Percentiles rank a stretch among this genome's conserved stretches.
Conservation (phyloP, 2,797 vertebrate species). For the Morelia viridis region DNA sequence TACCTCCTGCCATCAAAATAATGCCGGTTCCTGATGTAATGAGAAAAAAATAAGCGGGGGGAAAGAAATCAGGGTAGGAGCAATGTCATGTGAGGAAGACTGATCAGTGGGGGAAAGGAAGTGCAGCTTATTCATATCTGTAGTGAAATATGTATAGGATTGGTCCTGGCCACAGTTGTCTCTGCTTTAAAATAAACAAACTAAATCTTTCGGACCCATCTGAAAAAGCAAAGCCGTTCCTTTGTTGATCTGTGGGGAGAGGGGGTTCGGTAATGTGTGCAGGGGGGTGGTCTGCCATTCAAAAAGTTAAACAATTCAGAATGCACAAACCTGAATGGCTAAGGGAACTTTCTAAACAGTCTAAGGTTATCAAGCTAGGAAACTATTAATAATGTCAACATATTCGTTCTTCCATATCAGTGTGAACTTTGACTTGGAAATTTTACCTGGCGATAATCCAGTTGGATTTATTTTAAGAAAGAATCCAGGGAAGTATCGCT, state of each 20-base stretch:
- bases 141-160: no score
- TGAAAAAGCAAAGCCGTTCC: no score
- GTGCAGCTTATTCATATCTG: no score
- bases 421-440: background rate
- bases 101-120: no score
- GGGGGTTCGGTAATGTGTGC: background rate
- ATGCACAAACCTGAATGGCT: background rate
- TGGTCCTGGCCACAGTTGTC: no score
- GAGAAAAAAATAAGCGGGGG: no score
- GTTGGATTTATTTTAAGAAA: background rate
- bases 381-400: background rate
- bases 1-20: no score
- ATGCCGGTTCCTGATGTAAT: no score
- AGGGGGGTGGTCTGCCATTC: background rate
- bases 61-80: no score
- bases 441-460: background rate
- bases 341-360: background rate
- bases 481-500: background rate
- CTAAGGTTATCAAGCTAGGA: background rate
- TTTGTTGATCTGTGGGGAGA: background rate
- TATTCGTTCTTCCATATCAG: background rate
- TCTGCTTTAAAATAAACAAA: no score
- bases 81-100: no score
- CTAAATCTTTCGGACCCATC: no score
- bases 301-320: background rate